Evolutionary conservation across 2,797 vertebrate species (phyloP).

Genomic region (Nothura maculosa): DNA sequence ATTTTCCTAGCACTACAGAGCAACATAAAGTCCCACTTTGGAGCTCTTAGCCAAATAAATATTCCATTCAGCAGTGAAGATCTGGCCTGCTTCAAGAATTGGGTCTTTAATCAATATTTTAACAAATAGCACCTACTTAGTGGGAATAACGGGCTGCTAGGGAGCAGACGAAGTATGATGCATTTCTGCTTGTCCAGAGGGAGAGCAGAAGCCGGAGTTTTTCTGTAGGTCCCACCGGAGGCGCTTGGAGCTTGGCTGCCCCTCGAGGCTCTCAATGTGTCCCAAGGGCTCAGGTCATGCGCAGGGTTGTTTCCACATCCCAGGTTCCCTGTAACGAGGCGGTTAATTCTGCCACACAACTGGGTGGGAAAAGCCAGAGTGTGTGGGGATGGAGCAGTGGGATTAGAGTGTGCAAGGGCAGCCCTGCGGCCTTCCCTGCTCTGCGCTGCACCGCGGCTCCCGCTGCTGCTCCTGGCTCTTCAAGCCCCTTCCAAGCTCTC

Average conservation of each 20-base stretch:
- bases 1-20: neutral
- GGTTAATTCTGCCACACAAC: neutral
- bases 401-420: slow-evolving; percentile 40
- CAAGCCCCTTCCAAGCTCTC: neutral
- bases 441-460: neutral
- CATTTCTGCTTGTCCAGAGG: slow-evolving; percentile 27
- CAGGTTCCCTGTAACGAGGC: neutral
- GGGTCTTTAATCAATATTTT: slow-evolving; percentile 40
- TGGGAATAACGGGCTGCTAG: slow-evolving; percentile 27
- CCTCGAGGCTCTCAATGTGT: rapidly evolving
- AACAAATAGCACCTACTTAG: slow-evolving; percentile 47
- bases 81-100: neutral
- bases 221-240: neutral
- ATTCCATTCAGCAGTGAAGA: neutral
- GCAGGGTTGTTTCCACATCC: neutral
- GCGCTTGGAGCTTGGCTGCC: neutral
- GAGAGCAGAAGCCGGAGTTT: neutral
- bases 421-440: neutral
- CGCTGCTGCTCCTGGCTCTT: neutral
- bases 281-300: rapidly evolving
- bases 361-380: neutral
- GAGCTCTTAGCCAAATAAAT: neutral
- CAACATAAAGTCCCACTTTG: neutral
- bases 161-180: neutral
- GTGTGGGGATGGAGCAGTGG: neutral